A percentile compares a stretch with the other conserved stretches of the same genome.
Conservation (phyloP, 2,888 invertebrate species). For the Anarsia innoxiella region DNA sequence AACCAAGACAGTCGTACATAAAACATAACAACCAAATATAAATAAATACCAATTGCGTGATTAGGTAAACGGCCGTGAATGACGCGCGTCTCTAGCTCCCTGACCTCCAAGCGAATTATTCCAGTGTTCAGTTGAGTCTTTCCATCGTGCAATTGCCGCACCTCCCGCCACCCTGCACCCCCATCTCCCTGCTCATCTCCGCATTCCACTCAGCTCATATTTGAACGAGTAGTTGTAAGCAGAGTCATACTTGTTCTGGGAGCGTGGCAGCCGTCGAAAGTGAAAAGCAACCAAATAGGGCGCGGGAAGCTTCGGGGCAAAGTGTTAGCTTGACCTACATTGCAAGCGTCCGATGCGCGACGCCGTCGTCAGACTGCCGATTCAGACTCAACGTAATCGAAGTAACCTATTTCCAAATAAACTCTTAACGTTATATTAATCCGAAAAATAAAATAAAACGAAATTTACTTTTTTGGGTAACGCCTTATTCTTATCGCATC, state of each 20-base stretch:
- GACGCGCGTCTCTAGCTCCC: conserved; percentile 24
- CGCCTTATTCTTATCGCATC: no score
- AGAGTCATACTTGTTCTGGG: conserved; percentile 17
- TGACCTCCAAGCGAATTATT: conserved; percentile 27
- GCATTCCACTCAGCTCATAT: conserved; percentile 24
- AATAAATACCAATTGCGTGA: conserved; percentile 13
- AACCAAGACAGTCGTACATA: not conserved
- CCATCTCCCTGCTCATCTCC: conserved; percentile 18
- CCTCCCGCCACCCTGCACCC: conserved; percentile 18
- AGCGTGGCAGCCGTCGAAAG: conserved; percentile 23
- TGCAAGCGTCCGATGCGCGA: conserved; percentile 7
- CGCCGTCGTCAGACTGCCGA: conserved; percentile 4
- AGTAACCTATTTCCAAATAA: conserved; percentile 9
- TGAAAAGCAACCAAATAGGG: conserved; percentile 25
- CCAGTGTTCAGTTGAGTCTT: conserved; percentile 19
- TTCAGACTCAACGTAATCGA: not conserved
- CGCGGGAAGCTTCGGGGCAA: conserved; percentile 17
- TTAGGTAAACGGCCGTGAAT: conserved; percentile 23
- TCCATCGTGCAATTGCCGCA: conserved; percentile 11
- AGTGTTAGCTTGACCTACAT: conserved; percentile 22
- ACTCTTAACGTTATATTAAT: no score
- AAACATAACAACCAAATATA: conserved; percentile 6
- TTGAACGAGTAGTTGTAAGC: conserved; percentile 21
- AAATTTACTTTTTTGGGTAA: no score
- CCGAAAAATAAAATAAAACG: no score